Conservation (phyloP, 92 coral and sea anemone genomes). For the Epizoanthus ramosus region DNA sequence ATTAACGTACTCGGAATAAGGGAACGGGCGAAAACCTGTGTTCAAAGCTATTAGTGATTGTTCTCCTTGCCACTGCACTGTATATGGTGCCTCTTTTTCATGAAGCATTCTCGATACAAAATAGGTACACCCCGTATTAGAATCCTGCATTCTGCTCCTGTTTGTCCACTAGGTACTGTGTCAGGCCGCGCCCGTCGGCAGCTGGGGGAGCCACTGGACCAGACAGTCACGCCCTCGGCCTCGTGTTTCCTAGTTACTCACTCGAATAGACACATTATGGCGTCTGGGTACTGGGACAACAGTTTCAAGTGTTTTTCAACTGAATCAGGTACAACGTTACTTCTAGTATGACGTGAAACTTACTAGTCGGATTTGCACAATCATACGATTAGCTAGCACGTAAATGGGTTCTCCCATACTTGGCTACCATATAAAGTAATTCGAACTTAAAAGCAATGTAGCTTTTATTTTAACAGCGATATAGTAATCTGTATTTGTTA, state of each 20-base stretch:
- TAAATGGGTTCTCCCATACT: background rate
- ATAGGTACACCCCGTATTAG: background rate
- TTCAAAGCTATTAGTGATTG: too few species aligned
- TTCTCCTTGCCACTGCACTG: too few species aligned
- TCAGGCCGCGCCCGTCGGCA: constrained; percentile 91
- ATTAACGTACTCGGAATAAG: too few species aligned
- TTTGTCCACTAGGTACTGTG: constrained; percentile 53
- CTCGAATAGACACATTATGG: constrained; percentile 91
- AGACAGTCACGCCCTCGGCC: constrained; percentile 91
- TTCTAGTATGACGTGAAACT: constrained; percentile 51
- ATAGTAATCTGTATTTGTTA: too few species aligned
- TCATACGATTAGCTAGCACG: background rate
- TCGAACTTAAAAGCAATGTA: background rate
- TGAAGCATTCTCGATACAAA: too few species aligned
- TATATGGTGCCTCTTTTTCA: too few species aligned
- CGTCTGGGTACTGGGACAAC: constrained; percentile 99
- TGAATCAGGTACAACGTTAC: constrained; percentile 43
- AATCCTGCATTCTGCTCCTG: background rate
- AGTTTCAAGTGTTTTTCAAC: constrained; percentile 96
- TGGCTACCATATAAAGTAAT: background rate
- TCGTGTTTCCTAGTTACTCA: constrained; percentile 92
- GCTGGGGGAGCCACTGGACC: constrained; percentile 98
- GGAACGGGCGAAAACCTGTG: too few species aligned
- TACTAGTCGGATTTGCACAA: background rate
- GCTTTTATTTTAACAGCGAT: too few species aligned